Conservation (phyloP, 2,113 vertebrate species). For the Anser cygnoides region DNA sequence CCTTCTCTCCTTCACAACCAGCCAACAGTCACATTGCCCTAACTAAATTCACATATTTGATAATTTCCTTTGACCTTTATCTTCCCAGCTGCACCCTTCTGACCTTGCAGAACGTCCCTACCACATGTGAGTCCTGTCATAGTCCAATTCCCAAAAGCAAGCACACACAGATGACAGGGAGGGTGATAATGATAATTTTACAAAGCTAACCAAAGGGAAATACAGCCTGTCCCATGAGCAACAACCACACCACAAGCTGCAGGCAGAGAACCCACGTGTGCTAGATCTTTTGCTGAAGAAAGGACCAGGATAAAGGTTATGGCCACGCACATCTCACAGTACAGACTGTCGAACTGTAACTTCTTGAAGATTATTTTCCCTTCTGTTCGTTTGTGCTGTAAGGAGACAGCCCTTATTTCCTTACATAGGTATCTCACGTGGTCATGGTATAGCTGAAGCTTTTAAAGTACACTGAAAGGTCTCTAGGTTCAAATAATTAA, state of each 20-base stretch:
- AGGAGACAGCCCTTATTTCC: background rate
- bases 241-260: background rate
- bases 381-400: background rate
- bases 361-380: background rate
- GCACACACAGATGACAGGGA: background rate
- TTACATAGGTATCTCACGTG: background rate
- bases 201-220: background rate
- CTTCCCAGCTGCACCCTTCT: background rate
- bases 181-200: background rate
- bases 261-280: background rate
- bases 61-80: constrained; percentile 40
- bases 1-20: background rate
- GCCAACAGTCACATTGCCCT: background rate
- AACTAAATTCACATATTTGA: constrained; percentile 25
- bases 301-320: background rate
- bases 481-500: background rate
- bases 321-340: background rate
- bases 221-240: background rate
- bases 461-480: background rate
- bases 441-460: background rate
- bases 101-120: background rate
- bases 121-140: background rate
- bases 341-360: background rate
- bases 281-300: background rate
- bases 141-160: background rate